These are phyloP conservation scores for Hyposoter dolosus DNA, from an alignment of 2,888 invertebrate genomes.

Conservation along the genomic window DNA sequence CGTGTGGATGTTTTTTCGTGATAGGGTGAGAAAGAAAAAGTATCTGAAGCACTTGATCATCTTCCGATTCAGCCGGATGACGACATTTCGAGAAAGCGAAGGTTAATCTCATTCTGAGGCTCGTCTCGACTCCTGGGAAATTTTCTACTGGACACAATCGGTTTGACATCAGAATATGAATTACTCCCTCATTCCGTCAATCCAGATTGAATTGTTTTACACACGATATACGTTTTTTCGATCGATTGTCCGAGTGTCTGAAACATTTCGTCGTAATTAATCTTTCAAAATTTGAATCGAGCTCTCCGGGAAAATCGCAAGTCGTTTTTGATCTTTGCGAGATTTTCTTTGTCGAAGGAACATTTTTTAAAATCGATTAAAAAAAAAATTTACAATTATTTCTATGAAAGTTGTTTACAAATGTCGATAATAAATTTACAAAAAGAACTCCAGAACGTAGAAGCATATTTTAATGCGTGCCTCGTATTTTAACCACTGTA, in stretches of 20 bases:
- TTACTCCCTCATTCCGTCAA: constrained; percentile 34
- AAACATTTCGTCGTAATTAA: not conserved
- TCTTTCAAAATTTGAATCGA: not conserved
- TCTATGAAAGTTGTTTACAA: not conserved
- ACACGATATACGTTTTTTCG: constrained; percentile 37
- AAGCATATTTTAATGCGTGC: not conserved
- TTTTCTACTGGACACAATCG: constrained; percentile 39
- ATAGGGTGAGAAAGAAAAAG: constrained; percentile 38
- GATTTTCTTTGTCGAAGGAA: no score
- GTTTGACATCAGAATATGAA: constrained; percentile 30
- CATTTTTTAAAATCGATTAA: not conserved
- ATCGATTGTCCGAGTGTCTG: not conserved
- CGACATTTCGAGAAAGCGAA: constrained; percentile 45
- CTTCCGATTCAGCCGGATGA: constrained; percentile 50
- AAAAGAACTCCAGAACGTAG: not conserved
- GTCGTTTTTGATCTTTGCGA: no score
- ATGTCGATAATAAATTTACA: not conserved
- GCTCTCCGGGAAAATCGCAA: no score
- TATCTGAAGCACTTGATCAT: constrained; percentile 22
- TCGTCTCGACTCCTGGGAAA: constrained; percentile 60
- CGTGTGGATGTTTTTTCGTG: not conserved
- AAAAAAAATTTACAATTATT: not conserved
- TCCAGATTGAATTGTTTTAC: constrained; percentile 13
- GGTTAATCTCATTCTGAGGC: constrained; percentile 52
- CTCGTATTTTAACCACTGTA: not conserved